phyloP scores from a whole-genome alignment of 2,113 vertebrate species.

The Delphinus delphis region DNA sequence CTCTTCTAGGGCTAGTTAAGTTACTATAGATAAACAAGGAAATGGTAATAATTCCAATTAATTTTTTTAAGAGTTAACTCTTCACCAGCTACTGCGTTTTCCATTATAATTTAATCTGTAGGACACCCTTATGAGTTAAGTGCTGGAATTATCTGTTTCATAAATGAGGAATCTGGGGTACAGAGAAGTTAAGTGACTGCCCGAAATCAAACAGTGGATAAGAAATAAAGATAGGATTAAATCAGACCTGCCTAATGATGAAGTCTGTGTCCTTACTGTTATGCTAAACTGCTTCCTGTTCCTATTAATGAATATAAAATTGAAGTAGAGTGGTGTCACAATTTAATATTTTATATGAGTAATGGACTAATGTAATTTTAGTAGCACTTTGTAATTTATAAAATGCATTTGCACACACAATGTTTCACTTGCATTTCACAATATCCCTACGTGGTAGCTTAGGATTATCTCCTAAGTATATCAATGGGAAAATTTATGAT shows the following conservation, averaged over 20 bases:
- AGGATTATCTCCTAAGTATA: neutral
- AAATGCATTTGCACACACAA: slow-evolving; percentile 26
- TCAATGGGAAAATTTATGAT: neutral
- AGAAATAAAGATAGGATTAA: neutral
- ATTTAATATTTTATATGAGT: slow-evolving; percentile 65
- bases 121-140: neutral
- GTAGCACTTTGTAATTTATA: slow-evolving; percentile 63
- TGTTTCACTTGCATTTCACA: neutral
- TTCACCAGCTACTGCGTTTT: neutral
- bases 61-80: neutral
- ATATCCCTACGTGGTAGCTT: neutral
- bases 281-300: slow-evolving; percentile 43
- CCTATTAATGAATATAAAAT: slow-evolving; percentile 62
- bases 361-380: slow-evolving; percentile 70
- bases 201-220: neutral
- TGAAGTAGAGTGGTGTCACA: slow-evolving; percentile 55
- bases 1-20: neutral
- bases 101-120: slow-evolving; percentile 13
- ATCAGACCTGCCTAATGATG: neutral
- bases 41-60: neutral
- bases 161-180: neutral
- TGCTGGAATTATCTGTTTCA: neutral
- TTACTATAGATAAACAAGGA: neutral
- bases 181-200: neutral
- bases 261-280: slow-evolving; percentile 40